Base-by-base conservation (phyloP, 2,888 invertebrate genomes). In the Caenorhabditis sinica region DNA sequence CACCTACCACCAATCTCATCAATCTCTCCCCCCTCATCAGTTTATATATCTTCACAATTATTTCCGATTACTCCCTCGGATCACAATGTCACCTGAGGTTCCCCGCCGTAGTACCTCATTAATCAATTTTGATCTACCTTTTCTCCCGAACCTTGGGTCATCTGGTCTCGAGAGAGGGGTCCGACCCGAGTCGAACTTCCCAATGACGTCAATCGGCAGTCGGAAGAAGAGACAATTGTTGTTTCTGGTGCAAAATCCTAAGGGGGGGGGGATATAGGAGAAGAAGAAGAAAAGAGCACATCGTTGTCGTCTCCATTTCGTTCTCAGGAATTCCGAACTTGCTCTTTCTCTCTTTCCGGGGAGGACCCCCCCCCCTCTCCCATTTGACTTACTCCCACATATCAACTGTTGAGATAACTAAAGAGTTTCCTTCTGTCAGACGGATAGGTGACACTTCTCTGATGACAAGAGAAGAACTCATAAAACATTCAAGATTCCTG, bases 301-400 rank as follows among this genome's bases (percentile, higher is more conserved):
- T n/a, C n/a, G 53, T 28, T 51, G 53, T 25, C 33, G 68, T 69
- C 77, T 77, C 77, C 61, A 53, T 77, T 77, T 77, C 77, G 77
- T 77, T 77, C 77, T 77, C 61, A 76, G 76, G 76, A 76, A 76
- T 76, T 76, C 76, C 36, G 60, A 60, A 45, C 69, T 53, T 56
- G 33, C 17, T n/a, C 33, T 36, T 9, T 36, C 17, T 33, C 11
- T 40, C 40, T 20, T 25, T 20, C 45, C 5, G 23, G 13, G 8
- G n/a, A 61, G 40, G 36, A 40, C 20, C 23, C 63, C n/a, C 9
- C 9, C 61, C 17, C 3, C 45, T 45, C 45, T 45, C n/a, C n/a
- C n/a, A 40, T n/a, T 45, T 45, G 60, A 33, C 60, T 25, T 15
- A 60, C 30, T 33, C 36, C 30, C 60, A 63, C 63, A 30, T 40